Conservation (phyloP, 2,113 vertebrate species). For the Dunckerocampus dactyliophorus region DNA sequence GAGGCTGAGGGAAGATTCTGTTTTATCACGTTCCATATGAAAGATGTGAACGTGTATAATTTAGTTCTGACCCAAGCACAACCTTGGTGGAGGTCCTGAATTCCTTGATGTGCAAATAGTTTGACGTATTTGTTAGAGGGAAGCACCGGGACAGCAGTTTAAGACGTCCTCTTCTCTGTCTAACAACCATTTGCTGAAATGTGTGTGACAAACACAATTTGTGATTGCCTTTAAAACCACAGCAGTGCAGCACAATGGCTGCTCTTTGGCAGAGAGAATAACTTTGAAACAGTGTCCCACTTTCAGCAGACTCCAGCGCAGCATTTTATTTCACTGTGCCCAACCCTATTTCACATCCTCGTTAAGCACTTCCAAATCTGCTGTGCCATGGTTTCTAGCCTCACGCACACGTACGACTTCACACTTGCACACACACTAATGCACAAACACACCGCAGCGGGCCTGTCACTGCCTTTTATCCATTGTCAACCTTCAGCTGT, state of each 20-base stretch:
- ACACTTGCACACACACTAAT: slow-evolving; percentile 26
- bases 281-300: slow-evolving; percentile 65
- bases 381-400: slow-evolving; percentile 63
- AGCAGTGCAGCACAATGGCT: slow-evolving; percentile 17
- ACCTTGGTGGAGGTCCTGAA: background rate
- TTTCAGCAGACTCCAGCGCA: slow-evolving; percentile 59
- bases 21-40: background rate
- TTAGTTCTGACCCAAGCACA: no score
- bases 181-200: slow-evolving; percentile 7
- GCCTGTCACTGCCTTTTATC: slow-evolving; percentile 71
- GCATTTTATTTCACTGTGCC: slow-evolving; percentile 65
- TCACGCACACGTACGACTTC: slow-evolving; percentile 42
- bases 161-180: slow-evolving; percentile 2
- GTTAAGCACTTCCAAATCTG: slow-evolving; percentile 61
- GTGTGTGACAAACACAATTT: slow-evolving; percentile 32
- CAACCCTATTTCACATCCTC: slow-evolving; percentile 61
- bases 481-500: slow-evolving; percentile 69
- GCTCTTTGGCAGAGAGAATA: slow-evolving; percentile 51
- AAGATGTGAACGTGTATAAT: no score
- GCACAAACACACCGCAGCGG: slow-evolving; percentile 53
- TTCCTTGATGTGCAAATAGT: background rate
- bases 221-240: slow-evolving; percentile 25
- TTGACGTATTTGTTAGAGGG: background rate
- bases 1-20: no score
- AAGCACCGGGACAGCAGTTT: background rate